phyloP scores from a whole-genome alignment of 2,113 vertebrate species.

The Leptobrachium leishanense region DNA sequence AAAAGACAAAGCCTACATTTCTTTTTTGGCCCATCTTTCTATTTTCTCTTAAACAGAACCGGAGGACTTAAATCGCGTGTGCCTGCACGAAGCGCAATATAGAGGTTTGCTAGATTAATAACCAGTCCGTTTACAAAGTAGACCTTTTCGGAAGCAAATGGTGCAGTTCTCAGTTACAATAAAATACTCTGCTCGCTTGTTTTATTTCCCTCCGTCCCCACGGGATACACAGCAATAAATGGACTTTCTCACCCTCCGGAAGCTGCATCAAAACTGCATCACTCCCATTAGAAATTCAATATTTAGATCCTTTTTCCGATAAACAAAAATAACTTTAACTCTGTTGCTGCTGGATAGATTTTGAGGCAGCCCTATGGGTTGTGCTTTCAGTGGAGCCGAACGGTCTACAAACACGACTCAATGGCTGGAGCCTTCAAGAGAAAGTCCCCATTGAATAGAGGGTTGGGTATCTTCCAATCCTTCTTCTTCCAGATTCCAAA shows the following conservation, averaged over 20 bases:
- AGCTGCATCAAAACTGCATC: conserved; percentile 50
- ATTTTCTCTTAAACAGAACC: too few relatives aligned
- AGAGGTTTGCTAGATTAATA: too few relatives aligned
- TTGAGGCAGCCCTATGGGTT: background rate
- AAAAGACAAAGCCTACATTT: too few relatives aligned
- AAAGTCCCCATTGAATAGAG: too few relatives aligned
- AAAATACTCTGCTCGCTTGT: conserved; percentile 8
- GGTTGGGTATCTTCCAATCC: too few relatives aligned
- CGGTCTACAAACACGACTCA: too few relatives aligned
- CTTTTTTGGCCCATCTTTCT: too few relatives aligned
- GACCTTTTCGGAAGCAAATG: background rate
- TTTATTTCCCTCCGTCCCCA: conserved; percentile 14
- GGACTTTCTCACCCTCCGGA: conserved; percentile 42
- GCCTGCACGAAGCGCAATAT: too few relatives aligned
- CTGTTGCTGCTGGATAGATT: background rate
- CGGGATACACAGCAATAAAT: conserved; percentile 36
- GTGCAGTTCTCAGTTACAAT: conserved; percentile 2
- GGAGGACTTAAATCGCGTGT: too few relatives aligned
- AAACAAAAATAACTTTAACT: background rate
- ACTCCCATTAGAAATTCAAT: conserved; percentile 58
- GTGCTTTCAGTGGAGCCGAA: too few relatives aligned
- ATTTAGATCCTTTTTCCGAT: conserved; percentile 51
- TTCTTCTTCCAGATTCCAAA: too few relatives aligned
- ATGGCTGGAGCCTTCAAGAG: too few relatives aligned
- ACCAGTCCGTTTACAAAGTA: background rate